These are phyloP conservation scores for Alouatta palliata DNA, from an alignment of 2,113 vertebrate species.

Conservation along the genomic window DNA sequence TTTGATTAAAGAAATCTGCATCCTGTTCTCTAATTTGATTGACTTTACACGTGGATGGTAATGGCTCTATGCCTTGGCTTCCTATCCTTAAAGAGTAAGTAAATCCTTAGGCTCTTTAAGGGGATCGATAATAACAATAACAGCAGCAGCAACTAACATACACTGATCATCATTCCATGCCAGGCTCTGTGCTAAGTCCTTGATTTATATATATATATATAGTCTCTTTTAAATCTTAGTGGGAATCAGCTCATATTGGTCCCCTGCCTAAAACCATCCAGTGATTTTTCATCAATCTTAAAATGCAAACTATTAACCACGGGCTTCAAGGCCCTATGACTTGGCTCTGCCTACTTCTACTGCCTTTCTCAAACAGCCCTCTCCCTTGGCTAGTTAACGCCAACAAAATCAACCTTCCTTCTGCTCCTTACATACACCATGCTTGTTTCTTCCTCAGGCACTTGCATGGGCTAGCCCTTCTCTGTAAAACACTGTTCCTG, in stretches of 20 bases:
- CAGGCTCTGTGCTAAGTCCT: not conserved
- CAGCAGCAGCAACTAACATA: not conserved
- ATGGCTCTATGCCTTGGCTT: not conserved
- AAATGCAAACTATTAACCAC: not conserved
- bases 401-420: not conserved
- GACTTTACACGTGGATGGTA: not conserved
- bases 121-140: not conserved
- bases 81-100: not conserved
- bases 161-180: not conserved
- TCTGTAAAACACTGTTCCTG: not conserved
- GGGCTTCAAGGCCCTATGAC: not conserved
- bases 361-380: not conserved
- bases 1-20: slow-evolving; percentile 33
- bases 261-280: not conserved
- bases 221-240: not conserved
- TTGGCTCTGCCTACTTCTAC: not conserved
- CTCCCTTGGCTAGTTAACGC: not conserved
- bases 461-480: not conserved
- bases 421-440: not conserved
- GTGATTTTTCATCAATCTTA: not conserved
- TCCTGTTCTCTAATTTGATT: slow-evolving; percentile 38
- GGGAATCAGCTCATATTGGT: not conserved
- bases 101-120: not conserved
- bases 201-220: not conserved
- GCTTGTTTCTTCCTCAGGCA: not conserved